Conservation (phyloP, 2,888 invertebrate species). For the Dimorphilus gyrociliatus region DNA sequence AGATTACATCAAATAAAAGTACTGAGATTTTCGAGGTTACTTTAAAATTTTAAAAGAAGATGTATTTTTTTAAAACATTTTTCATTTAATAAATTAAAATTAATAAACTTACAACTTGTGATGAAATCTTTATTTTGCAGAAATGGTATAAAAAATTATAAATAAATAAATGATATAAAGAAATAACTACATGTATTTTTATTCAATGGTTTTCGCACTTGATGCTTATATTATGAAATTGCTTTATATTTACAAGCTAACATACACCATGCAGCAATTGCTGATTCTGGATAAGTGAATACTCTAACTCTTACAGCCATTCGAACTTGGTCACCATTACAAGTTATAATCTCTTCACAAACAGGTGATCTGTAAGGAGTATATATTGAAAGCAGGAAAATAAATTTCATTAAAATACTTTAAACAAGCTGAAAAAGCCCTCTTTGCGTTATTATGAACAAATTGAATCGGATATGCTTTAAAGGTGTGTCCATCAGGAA, state of each 20-base stretch:
- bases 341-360: slow-evolving; percentile 35
- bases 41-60: too few species aligned
- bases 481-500: slow-evolving; percentile 39
- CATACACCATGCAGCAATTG: slow-evolving; percentile 36
- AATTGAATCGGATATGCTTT: slow-evolving; percentile 38
- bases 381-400: too few species aligned
- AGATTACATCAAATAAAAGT: too few species aligned
- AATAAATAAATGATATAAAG: too few species aligned
- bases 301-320: slow-evolving; percentile 30
- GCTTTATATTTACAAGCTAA: slow-evolving; percentile 37
- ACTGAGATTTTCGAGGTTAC: too few species aligned
- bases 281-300: slow-evolving; percentile 32
- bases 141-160: too few species aligned
- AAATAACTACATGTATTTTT: too few species aligned
- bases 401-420: slow-evolving; percentile 27
- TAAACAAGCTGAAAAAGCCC: slow-evolving; percentile 28
- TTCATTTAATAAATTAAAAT: too few species aligned
- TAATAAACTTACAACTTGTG: too few species aligned
- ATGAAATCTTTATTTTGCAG: too few species aligned
- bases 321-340: slow-evolving; percentile 34
- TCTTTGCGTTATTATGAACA: slow-evolving; percentile 32
- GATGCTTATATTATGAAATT: slow-evolving; percentile 22
- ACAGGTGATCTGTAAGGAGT: slow-evolving; percentile 18
- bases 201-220: too few species aligned
- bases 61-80: too few species aligned